Evolutionary conservation across 1,140 invertebrate species (phyloP).

Genomic region (Coelopa frigida): DNA sequence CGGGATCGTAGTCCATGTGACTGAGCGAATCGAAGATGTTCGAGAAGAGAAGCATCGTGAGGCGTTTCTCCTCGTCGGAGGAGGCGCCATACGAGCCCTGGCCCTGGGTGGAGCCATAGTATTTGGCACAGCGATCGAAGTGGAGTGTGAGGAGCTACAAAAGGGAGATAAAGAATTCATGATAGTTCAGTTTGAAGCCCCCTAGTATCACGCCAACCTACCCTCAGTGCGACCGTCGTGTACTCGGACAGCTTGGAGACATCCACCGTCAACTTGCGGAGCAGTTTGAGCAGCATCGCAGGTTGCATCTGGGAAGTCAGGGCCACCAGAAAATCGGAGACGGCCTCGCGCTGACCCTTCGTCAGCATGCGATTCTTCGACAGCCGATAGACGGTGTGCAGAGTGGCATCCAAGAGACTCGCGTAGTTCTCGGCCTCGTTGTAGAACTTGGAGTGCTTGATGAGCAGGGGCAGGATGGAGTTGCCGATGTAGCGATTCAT

Average conservation of each 20-base stretch:
- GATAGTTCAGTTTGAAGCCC: slow-evolving; percentile 18
- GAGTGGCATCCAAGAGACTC: slow-evolving; percentile 89
- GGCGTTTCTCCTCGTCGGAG: slow-evolving; percentile 94
- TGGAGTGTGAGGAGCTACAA: slow-evolving; percentile 90
- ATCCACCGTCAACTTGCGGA: slow-evolving; percentile 95
- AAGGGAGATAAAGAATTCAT: slow-evolving; percentile 14
- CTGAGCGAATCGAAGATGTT: slow-evolving; percentile 99
- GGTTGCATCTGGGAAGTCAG: slow-evolving; percentile 95
- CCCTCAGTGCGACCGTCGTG: slow-evolving; percentile 90
- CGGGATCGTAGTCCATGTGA: slow-evolving; percentile 98
- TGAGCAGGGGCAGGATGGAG: slow-evolving; percentile 92
- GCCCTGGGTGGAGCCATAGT: slow-evolving; percentile 83
- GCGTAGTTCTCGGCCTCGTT: slow-evolving; percentile 96
- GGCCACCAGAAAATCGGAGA: slow-evolving; percentile 95
- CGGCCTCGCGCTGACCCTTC: slow-evolving; percentile 95
- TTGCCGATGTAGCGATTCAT: slow-evolving; percentile 99
- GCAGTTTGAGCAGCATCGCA: slow-evolving; percentile 90
- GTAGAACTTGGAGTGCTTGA: slow-evolving; percentile 95
- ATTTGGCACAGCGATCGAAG: slow-evolving; percentile 97
- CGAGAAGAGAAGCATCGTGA: slow-evolving; percentile 98
- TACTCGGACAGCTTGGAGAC: slow-evolving; percentile 95
- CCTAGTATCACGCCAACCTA: slow-evolving; percentile 45
- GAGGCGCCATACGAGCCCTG: slow-evolving; percentile 83
- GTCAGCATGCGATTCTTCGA: slow-evolving; percentile 98
- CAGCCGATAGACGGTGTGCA: slow-evolving; percentile 83